Evolutionary conservation across 2,888 invertebrate genomes (phyloP).

Genomic region (Andrena marginata): DNA sequence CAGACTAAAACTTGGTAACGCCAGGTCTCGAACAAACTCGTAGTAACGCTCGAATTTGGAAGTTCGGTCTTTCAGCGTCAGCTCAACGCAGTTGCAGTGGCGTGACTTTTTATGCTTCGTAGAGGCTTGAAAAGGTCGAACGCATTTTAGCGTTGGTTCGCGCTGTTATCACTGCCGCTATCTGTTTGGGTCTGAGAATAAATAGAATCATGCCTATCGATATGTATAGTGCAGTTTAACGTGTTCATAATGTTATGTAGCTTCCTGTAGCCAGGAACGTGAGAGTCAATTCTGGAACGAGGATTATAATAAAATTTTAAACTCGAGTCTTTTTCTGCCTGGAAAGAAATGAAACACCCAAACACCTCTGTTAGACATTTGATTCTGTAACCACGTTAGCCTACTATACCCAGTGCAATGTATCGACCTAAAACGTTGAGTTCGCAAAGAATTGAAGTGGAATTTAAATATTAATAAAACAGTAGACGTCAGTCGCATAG

Average conservation of each 20-base stretch:
- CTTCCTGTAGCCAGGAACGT: not conserved
- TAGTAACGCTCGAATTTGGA: not conserved
- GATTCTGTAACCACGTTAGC: too few species aligned
- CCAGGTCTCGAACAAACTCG: constrained; percentile 20
- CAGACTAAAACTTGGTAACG: constrained; percentile 6
- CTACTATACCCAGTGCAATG: too few species aligned
- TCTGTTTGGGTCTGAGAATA: not conserved
- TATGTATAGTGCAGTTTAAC: not conserved
- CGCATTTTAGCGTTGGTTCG: constrained; percentile 30
- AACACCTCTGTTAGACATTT: too few species aligned
- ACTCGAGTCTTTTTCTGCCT: too few species aligned
- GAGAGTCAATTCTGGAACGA: too few species aligned
- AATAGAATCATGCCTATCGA: too few species aligned
- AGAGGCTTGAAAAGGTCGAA: constrained; percentile 29
- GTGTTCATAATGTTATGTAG: not conserved
- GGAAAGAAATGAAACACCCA: too few species aligned
- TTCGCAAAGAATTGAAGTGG: too few species aligned
- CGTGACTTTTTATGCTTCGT: constrained; percentile 28
- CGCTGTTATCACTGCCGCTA: constrained; percentile 9
- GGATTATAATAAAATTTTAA: too few species aligned
- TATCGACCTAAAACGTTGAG: too few species aligned
- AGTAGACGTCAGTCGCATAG: too few species aligned
- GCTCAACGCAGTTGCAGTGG: not conserved
- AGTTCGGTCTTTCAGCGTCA: constrained; percentile 4
- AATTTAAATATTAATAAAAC: too few species aligned